These are phyloP conservation scores for Bombus ignitus DNA, from an alignment of 1,140 invertebrate species.

Conservation along the genomic window DNA sequence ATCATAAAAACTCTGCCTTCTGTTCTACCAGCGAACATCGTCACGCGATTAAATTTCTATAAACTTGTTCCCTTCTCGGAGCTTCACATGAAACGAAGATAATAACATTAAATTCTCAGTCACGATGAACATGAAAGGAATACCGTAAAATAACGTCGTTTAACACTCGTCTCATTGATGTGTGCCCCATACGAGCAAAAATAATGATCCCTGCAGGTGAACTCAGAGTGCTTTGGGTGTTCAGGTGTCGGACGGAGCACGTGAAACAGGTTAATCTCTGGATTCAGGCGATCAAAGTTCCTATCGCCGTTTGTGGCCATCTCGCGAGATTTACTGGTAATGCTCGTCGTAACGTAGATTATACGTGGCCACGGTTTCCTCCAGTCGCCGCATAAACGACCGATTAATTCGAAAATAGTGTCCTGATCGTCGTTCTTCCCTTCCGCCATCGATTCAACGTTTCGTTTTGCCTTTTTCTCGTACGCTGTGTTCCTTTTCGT, in stretches of 20 bases:
- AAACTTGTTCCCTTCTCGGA: neutral
- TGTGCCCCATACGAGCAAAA: neutral
- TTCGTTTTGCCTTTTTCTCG: neutral
- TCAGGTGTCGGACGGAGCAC: slow-evolving; percentile 23
- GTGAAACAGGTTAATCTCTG: slow-evolving; percentile 76
- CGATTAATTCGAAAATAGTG: slow-evolving; percentile 77
- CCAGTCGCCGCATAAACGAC: slow-evolving; percentile 68
- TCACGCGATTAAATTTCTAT: slow-evolving; percentile 1
- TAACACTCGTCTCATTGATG: neutral
- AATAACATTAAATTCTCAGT: neutral
- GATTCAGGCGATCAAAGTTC: slow-evolving; percentile 72
- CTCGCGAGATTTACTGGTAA: slow-evolving; percentile 75
- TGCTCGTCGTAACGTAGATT: slow-evolving; percentile 71
- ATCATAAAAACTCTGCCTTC: slow-evolving; percentile 3
- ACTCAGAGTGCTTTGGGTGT: neutral
- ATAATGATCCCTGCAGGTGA: slow-evolving; percentile 21
- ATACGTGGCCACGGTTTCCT: slow-evolving; percentile 55
- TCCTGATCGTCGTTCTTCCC: slow-evolving; percentile 50
- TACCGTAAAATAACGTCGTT: slow-evolving; percentile 18
- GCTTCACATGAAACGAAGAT: neutral
- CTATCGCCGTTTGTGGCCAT: slow-evolving; percentile 67
- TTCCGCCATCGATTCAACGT: neutral
- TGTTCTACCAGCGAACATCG: neutral
- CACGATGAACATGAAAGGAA: neutral
- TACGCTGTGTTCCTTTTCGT: neutral